phyloP scores from a whole-genome alignment of 2,797 vertebrate species.

The Gobionotothen gibberifrons region DNA sequence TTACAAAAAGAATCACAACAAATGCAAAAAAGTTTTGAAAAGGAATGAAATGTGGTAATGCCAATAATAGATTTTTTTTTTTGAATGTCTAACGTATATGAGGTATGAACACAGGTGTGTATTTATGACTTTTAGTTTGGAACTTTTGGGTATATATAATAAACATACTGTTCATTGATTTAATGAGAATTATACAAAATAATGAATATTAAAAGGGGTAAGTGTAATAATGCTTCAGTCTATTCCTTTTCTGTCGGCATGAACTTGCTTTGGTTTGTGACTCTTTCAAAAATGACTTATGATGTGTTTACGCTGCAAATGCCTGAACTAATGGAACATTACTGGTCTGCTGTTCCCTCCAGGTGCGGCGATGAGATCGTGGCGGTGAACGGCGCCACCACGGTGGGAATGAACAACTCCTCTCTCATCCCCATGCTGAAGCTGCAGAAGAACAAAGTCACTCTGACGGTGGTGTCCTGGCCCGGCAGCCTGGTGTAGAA shows the following conservation, averaged over 20 bases:
- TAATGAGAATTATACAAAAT: background rate
- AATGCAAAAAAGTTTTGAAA: background rate
- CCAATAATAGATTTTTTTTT: background rate
- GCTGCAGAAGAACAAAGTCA: slow-evolving; percentile 93
- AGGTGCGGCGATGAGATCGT: slow-evolving; percentile 96
- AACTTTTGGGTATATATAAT: background rate
- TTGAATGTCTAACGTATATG: background rate
- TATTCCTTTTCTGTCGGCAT: background rate
- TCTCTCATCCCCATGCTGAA: slow-evolving; percentile 95
- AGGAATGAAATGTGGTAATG: background rate
- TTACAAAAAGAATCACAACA: no score
- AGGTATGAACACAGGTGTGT: background rate
- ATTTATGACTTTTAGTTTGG: background rate
- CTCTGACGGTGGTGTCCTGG: slow-evolving; percentile 93
- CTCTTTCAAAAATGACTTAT: background rate
- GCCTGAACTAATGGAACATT: background rate
- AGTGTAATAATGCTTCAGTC: background rate
- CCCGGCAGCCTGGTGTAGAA: slow-evolving; percentile 89
- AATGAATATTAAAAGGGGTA: accelerated
- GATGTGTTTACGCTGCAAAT: no score
- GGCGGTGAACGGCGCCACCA: slow-evolving; percentile 92
- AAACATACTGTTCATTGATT: background rate
- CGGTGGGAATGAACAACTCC: slow-evolving; percentile 93
- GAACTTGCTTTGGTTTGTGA: background rate
- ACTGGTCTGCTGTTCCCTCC: slow-evolving; percentile 22